A percentile compares a stretch with the other conserved stretches of the same genome.
Evolutionary conservation across 2,888 invertebrate species (phyloP).

Genomic region (Pterostichus niger): DNA sequence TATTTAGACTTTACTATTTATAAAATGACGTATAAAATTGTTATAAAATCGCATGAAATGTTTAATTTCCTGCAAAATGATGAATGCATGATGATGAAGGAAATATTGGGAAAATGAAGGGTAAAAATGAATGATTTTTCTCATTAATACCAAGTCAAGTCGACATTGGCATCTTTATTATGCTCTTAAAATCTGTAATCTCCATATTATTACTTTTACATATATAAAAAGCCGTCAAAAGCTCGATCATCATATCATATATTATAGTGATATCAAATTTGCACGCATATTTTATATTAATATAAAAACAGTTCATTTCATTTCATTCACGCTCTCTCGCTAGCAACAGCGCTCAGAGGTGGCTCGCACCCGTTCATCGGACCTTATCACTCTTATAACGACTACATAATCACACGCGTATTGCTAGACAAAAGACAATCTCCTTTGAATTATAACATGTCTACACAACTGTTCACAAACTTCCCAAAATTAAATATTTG

Average conservation of each 20-base stretch:
- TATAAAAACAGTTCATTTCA: constrained; percentile 66
- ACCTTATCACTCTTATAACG: constrained; percentile 43
- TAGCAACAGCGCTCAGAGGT: constrained; percentile 71
- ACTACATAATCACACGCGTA: constrained; percentile 23
- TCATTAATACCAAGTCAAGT: constrained; percentile 68
- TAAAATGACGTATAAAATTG: too few relatives aligned
- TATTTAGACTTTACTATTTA: too few relatives aligned
- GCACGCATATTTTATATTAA: constrained; percentile 75
- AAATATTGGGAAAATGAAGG: constrained; percentile 1
- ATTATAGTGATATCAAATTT: constrained; percentile 76
- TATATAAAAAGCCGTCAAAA: constrained; percentile 78
- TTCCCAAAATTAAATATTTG: not conserved
- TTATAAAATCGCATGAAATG: too few relatives aligned
- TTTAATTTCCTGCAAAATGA: too few relatives aligned
- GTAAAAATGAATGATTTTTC: constrained; percentile 23
- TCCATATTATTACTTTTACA: constrained; percentile 77
- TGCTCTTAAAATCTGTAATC: constrained; percentile 77
- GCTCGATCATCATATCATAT: constrained; percentile 78
- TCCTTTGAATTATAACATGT: not conserved
- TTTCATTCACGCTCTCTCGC: constrained; percentile 63
- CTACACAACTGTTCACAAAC: not conserved
- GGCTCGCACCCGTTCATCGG: constrained; percentile 72
- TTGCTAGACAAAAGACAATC: constrained; percentile 8
- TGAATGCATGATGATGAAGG: too few relatives aligned
- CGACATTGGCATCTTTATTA: constrained; percentile 77